Evolutionary conservation across 2,113 vertebrate genomes (phyloP).

Genomic region (Podocnemis expansa): DNA sequence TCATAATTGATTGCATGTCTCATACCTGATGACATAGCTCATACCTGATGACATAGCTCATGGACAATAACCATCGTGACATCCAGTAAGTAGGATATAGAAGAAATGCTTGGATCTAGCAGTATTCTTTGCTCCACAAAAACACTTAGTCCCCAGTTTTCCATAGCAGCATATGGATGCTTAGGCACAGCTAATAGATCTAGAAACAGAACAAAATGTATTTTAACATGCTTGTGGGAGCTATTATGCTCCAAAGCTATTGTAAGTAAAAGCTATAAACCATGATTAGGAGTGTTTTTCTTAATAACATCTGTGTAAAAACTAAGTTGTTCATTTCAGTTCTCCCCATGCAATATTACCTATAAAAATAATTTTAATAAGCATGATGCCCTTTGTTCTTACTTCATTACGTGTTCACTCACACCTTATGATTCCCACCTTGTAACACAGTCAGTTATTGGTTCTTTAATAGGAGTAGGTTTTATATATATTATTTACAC

Average conservation of each 20-base stretch:
- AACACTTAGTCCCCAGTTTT: constrained; percentile 92
- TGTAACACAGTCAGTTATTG: background rate
- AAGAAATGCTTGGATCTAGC: constrained; percentile 89
- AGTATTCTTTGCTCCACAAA: constrained; percentile 92
- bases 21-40: constrained; percentile 91
- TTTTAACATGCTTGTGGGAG: constrained; percentile 56
- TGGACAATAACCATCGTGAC: constrained; percentile 92
- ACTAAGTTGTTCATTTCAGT: background rate
- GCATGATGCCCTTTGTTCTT: background rate
- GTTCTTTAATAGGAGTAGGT: background rate
- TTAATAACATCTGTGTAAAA: background rate
- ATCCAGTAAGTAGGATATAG: constrained; percentile 90
- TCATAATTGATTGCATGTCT: constrained; percentile 43
- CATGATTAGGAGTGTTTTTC: constrained; percentile 16
- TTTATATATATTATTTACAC: background rate
- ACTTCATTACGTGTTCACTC: background rate
- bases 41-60: constrained; percentile 91
- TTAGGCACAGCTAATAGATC: constrained; percentile 93
- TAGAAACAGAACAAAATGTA: constrained; percentile 77
- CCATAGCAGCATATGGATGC: constrained; percentile 92
- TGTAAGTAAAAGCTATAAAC: constrained; percentile 20
- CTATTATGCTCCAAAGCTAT: background rate
- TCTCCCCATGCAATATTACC: background rate
- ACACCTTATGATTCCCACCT: background rate
- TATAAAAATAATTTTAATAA: constrained; percentile 4